These are phyloP conservation scores for Hippocampus comes DNA, from an alignment of 2,113 vertebrate genomes.

Conservation along the genomic window DNA sequence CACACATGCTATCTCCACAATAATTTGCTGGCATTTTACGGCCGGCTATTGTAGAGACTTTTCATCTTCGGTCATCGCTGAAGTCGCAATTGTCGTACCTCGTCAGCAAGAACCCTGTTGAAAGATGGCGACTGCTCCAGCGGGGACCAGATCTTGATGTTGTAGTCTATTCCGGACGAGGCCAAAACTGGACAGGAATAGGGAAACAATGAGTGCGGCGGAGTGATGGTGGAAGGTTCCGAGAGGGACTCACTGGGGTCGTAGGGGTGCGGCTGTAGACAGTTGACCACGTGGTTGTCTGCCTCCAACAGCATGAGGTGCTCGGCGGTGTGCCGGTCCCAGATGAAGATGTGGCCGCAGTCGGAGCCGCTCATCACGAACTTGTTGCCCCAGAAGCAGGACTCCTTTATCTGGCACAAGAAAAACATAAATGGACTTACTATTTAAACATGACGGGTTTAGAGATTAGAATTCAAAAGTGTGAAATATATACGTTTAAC, in stretches of 20 bases:
- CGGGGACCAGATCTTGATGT: conserved; percentile 98
- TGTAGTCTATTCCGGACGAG: conserved; percentile 97
- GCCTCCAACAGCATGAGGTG: conserved; percentile 97
- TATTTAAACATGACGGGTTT: not conserved
- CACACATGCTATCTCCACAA: no score
- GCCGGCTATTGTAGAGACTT: no score
- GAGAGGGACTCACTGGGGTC: conserved; percentile 85
- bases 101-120: conserved; percentile 91
- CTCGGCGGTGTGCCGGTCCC: conserved; percentile 93
- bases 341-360: conserved; percentile 98
- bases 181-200: conserved; percentile 84
- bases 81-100: conserved; percentile 68
- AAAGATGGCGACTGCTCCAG: conserved; percentile 88
- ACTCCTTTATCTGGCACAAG: conserved; percentile 87
- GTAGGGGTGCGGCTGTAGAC: conserved; percentile 94
- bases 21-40: no score
- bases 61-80: no score
- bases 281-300: conserved; percentile 98
- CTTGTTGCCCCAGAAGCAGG: conserved; percentile 97
- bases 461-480: not conserved
- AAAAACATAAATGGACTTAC: not conserved
- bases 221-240: not conserved
- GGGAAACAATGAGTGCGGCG: not conserved
- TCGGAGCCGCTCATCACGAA: conserved; percentile 99
- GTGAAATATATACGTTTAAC: no score